Evolutionary conservation across 23 tunicate genomes (phyloP).

Genomic region (Ascidia mentula): DNA sequence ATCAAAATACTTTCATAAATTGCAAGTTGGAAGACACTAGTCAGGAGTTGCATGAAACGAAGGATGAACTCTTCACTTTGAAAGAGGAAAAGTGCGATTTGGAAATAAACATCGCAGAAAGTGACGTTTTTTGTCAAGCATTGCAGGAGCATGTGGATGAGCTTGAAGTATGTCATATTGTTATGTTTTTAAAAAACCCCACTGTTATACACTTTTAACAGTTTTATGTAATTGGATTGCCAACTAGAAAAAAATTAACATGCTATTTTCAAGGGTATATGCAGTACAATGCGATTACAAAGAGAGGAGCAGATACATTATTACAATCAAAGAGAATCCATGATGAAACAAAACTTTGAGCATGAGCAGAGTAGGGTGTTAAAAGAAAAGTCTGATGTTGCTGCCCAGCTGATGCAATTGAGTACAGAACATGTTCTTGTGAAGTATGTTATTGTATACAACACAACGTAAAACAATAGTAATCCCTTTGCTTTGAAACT

Average conservation of each 20-base stretch:
- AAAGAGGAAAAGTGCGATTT: conserved; percentile 31
- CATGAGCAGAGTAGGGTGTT: neutral
- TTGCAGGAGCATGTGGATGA: conserved; percentile 51
- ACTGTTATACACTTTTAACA: too few relatives aligned
- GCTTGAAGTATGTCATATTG: conserved; percentile 32
- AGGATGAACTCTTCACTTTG: conserved; percentile 11
- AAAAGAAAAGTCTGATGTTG: neutral
- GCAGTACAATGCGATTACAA: neutral
- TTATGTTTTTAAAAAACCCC: neutral
- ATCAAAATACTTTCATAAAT: neutral
- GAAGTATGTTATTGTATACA: too few relatives aligned
- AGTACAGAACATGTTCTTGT: neutral
- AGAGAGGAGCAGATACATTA: neutral
- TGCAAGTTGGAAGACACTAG: conserved; percentile 5
- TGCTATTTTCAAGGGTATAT: neutral
- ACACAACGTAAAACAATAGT: neutral
- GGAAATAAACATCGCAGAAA: conserved; percentile 45
- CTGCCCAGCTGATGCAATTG: neutral
- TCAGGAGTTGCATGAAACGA: neutral
- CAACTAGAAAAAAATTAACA: neutral
- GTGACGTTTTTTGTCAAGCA: conserved; percentile 36
- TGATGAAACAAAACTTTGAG: neutral
- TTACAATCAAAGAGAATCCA: neutral
- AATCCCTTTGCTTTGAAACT: neutral
- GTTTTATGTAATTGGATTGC: neutral